phyloP scores from a whole-genome alignment of 2,113 vertebrate genomes.

The Bubo bubo region DNA sequence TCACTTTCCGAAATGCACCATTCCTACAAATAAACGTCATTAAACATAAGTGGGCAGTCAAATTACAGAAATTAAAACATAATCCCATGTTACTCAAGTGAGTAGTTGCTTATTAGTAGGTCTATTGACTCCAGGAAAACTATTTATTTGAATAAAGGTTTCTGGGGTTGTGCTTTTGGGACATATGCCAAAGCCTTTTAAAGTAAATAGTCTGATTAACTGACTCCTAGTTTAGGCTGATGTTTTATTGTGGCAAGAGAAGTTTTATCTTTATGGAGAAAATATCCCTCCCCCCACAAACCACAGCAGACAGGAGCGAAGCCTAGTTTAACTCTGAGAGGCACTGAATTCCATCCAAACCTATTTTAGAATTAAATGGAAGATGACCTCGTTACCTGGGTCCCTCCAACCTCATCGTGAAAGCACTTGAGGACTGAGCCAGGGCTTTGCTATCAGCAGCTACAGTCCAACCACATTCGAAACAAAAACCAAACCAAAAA shows the following conservation, averaged over 20 bases:
- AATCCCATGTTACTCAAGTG: not conserved
- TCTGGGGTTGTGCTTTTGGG: not conserved
- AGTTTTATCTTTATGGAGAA: not conserved
- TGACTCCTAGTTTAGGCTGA: not conserved
- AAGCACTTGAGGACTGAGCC: not conserved
- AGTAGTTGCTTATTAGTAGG: not conserved
- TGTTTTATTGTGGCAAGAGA: not conserved
- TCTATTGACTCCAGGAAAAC: not conserved
- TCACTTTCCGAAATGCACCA: constrained; percentile 12
- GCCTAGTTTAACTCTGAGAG: not conserved
- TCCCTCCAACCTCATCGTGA: not conserved
- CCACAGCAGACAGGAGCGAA: not conserved
- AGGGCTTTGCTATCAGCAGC: not conserved
- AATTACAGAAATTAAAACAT: not conserved
- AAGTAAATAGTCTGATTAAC: not conserved
- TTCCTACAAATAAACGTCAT: not conserved
- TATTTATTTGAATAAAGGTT: not conserved
- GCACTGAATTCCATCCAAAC: not conserved
- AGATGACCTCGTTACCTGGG: not conserved
- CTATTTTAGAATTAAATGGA: not conserved
- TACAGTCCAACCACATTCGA: not conserved
- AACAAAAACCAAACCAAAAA: not conserved
- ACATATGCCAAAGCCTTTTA: not conserved
- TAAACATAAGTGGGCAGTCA: not conserved
- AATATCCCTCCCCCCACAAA: not conserved